Evolutionary conservation across 2,888 invertebrate genomes (phyloP).

Genomic region (Lochmaea crataegi): DNA sequence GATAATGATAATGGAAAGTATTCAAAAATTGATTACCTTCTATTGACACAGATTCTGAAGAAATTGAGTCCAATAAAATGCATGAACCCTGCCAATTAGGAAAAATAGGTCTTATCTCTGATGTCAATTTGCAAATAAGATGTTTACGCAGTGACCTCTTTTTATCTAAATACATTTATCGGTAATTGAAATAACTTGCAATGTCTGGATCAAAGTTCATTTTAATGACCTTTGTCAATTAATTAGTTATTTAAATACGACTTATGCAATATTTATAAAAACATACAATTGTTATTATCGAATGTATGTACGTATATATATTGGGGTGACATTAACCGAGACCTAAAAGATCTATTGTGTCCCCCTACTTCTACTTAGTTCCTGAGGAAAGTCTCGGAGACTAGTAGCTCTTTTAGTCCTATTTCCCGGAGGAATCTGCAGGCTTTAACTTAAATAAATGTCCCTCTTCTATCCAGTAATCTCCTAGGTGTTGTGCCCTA

Average conservation of each 20-base stretch:
- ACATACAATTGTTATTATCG: too few relatives aligned
- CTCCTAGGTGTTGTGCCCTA: too few relatives aligned
- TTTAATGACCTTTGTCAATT: background rate
- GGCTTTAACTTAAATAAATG: too few relatives aligned
- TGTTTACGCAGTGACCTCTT: constrained; percentile 21
- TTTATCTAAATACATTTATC: constrained; percentile 17
- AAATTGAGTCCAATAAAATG: constrained; percentile 20
- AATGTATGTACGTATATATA: too few relatives aligned
- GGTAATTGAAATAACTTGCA: constrained; percentile 20
- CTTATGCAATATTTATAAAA: background rate
- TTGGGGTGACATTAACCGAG: too few relatives aligned
- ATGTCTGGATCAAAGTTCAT: constrained; percentile 27
- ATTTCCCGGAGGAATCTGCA: too few relatives aligned
- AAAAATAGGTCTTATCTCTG: constrained; percentile 20
- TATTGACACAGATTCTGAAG: background rate
- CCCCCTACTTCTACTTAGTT: too few relatives aligned
- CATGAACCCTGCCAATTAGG: constrained; percentile 16
- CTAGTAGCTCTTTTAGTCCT: too few relatives aligned
- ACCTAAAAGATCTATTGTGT: too few relatives aligned
- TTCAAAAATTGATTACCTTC: background rate
- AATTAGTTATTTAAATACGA: background rate
- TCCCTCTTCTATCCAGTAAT: too few relatives aligned
- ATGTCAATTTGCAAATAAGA: constrained; percentile 20
- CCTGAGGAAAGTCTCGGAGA: too few relatives aligned
- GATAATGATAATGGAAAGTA: constrained; percentile 1